A percentile compares a stretch with the other conserved stretches of the same genome.
phyloP scores from a whole-genome alignment of 2,797 vertebrate species.

The Gadopsis bispinosus region DNA sequence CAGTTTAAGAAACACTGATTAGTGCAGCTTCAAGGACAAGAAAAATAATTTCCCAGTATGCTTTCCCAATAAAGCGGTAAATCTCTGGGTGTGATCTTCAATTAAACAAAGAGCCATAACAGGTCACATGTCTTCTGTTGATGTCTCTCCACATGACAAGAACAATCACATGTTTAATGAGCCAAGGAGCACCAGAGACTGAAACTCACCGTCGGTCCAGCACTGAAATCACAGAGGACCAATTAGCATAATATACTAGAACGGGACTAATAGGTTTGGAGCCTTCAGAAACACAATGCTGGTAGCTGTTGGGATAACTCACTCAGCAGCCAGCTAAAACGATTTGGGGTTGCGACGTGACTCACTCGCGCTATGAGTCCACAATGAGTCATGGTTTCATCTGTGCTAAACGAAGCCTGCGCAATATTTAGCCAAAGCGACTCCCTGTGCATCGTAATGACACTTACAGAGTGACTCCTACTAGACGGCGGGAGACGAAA shows the following conservation, averaged over 20 bases:
- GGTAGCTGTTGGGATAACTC: conserved; percentile 56
- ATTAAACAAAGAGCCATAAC: conserved; percentile 17
- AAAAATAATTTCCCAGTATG: not conserved
- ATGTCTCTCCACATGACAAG: conserved; percentile 32
- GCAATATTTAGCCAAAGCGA: conserved; percentile 66
- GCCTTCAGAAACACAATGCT: conserved; percentile 34
- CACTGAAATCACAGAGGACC: conserved; percentile 41
- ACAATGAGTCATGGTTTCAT: conserved; percentile 68
- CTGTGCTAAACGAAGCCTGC: conserved; percentile 73
- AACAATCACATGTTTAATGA: conserved; percentile 61
- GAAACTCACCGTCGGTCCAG: conserved; percentile 27
- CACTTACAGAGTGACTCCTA: conserved; percentile 56
- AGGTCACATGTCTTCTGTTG: conserved; percentile 17
- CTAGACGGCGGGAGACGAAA: conserved; percentile 61
- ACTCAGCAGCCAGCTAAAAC: conserved; percentile 46
- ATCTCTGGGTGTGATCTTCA: conserved; percentile 1
- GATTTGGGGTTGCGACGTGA: conserved; percentile 48
- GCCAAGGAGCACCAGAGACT: conserved; percentile 15
- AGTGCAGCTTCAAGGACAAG: not conserved
- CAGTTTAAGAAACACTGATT: not conserved
- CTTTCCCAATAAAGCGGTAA: not conserved
- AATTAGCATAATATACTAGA: conserved; percentile 54
- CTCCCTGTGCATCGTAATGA: conserved; percentile 69
- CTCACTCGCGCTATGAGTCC: conserved; percentile 62
- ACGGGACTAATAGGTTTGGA: conserved; percentile 57